Base-by-base conservation (phyloP, 2,113 vertebrate species). In the Morone chrysops region DNA sequence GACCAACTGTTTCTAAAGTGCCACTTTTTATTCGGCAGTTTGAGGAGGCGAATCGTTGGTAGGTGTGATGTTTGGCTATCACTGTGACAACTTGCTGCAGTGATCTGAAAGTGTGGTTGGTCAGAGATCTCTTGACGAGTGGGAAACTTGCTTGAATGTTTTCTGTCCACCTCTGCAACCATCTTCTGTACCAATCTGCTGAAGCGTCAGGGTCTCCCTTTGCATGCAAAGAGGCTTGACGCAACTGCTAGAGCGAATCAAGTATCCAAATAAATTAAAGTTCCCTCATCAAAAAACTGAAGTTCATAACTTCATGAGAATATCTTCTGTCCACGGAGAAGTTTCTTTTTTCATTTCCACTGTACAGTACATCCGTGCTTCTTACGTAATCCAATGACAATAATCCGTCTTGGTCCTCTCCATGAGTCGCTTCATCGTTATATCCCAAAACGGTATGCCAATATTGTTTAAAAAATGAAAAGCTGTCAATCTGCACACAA, bases 261-360 rank as follows among this genome's bases (percentile, higher is more conserved):
- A n/a, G 0, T 1, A 41, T 76, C 38, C 22, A 47, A 78, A 86
- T 86, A 80, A 88, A 51, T 79, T 71, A 62, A 68, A 63, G n/a
- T 20, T 75, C 20, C 45, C 3, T 9, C 31, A 45, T 65, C 20
- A 25, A 1, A 67, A 75, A 76, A n/a, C 12, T 63, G 8, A 31
- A 59, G 41, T 81, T 50, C 73, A 45, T 9, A 48, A 50, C 31
- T n/a, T 74, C 12, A 50, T 41, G 13, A 54, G 18, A 68, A 22
- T 8, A 59, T 45, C 36, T 12, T 36, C 22, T 31, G 31, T 77
- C 68, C 54, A 18, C 38, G 16, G 53, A 50, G n/a, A 48, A 1
- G n/a, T 31, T 40, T 77, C 8, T 36, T 5, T n/a, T 62, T 72
- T 69, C 31, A 59, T 8, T 4, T 63, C 36, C 10, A 22, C 0